phyloP scores from a whole-genome alignment of 2,888 invertebrate genomes.

The Osmoderma eremita region DNA sequence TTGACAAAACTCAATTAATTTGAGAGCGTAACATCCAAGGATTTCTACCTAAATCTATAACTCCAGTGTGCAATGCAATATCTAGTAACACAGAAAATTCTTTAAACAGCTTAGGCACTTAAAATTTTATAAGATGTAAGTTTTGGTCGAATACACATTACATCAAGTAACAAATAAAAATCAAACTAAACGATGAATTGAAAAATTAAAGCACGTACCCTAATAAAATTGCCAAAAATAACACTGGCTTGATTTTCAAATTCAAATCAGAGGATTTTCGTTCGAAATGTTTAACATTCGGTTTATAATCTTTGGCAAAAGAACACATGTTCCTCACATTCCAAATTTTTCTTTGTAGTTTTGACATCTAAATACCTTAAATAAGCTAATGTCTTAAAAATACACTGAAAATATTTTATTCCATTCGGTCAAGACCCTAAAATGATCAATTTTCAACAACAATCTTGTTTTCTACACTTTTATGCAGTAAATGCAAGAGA shows the following conservation, averaged over 20 bases:
- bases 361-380: background rate
- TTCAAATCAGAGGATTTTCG: background rate
- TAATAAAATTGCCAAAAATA: slow-evolving; percentile 12
- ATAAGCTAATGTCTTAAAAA: background rate
- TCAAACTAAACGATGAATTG: slow-evolving; percentile 9
- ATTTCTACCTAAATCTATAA: too few relatives aligned
- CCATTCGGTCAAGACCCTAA: too few relatives aligned
- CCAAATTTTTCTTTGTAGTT: background rate
- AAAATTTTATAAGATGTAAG: too few relatives aligned
- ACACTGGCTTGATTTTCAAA: slow-evolving; percentile 9
- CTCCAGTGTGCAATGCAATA: too few relatives aligned
- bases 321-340: background rate
- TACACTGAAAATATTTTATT: background rate
- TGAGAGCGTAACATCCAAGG: too few relatives aligned
- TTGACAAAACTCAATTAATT: too few relatives aligned
- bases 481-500: too few relatives aligned
- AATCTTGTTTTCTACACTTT: too few relatives aligned
- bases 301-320: background rate
- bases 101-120: too few relatives aligned
- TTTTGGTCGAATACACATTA: too few relatives aligned
- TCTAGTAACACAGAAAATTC: too few relatives aligned
- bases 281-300: background rate
- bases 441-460: too few relatives aligned
- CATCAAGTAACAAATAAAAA: background rate
- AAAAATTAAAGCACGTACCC: background rate